Base-by-base conservation (phyloP, 2,888 invertebrate genomes). In the Trypoxylon attenuatum region DNA sequence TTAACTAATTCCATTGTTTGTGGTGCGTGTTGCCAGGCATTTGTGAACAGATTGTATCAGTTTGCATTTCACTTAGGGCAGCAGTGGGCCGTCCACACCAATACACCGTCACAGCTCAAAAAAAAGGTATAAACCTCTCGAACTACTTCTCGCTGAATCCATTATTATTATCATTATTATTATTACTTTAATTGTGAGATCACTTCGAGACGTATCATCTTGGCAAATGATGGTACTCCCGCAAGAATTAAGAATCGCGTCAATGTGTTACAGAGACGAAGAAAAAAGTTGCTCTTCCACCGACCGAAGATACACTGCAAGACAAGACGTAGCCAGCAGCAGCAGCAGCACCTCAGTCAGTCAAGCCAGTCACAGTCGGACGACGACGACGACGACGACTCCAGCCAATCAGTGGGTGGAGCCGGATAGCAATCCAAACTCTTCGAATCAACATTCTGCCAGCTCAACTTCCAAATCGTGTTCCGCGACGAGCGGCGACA, bases 231-330 rank as follows among this genome's bases (percentile, higher is more conserved):
- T 27, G 10, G 10, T 3, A 41, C 5, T 25, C 8, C 4, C 15
- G 1, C 10, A 22, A 22, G 15, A 8, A 50, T 46, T 38, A 18
- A 15, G 3, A 47, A 41, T 33, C 13, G n/a, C 13, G n/a, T 0
- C n/a, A 33, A 8, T 69, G 25, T 47, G 41, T 82, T 84, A 62
- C 88, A 93, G 93, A 93, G 92, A 91, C 90, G 91, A 89, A 88
- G 92, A 91, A 91, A 90, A 89, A 90, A 91, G 88, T 91, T 93
- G 89, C 93, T 93, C 89, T 94, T 95, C 91, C 92, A 94, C 89
- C 91, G 94, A 91, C 92, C 94, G 90, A 96, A 96, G 89, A 92
- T 94, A 88, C 95, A 95, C 89, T 93, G 92, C 89, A 93, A 94
- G 89, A 90, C 92, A 87, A 85, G 88, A 84, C 86, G 89, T 81